Base-by-base conservation (phyloP, 2,888 invertebrate species). In the Folsomia manolachei region DNA sequence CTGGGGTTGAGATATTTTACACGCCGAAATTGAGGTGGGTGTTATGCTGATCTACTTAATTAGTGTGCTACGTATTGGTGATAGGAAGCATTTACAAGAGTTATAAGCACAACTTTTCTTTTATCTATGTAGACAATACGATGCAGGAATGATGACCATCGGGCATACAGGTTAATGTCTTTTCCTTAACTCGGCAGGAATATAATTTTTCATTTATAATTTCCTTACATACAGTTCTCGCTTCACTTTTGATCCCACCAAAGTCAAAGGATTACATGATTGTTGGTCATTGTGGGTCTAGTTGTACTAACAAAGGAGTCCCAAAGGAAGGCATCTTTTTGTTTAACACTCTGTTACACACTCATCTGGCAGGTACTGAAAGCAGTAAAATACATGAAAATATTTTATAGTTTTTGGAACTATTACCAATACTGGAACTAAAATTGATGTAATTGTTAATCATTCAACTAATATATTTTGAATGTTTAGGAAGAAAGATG, bases 221-320 rank as follows among this genome's bases (percentile, higher is more conserved):
- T n/a, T n/a, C n/a, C n/a, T n/a, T n/a, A n/a, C n/a, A n/a, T n/a
- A n/a, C n/a, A 19, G 56, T 93, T 0, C 91, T 91, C 1, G 91
- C 91, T 0, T 86, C 93, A 1, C 92, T 94, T 83, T 87, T 94
- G 67, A 89, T 95, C 24, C 95, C 95, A 1, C 94, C 95, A 0
- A 87, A 88, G 71, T 92, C 93, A 82, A 87, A 87, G 63, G 87
- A 89, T 69, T 95, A 92, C 84, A 88, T 89, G 60, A 91, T 92
- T 24, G 90, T 91, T 0, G 94, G 94, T 1, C 92, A 93, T 71
- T 95, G 95, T 83, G 91, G 90, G 68, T 87, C 90, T 0, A 89
- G 90, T 25, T 95, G 94, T 81, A 91, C 93, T 9, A 88, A 89
- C 79, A 88, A 89, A 84, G 93, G 93, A 0, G 9, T 79, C 2